Evolutionary conservation across 2,888 invertebrate genomes (phyloP), one percentile per base, ranked within the genome.

Genomic region (Meiosimyza platycephala): DNA sequence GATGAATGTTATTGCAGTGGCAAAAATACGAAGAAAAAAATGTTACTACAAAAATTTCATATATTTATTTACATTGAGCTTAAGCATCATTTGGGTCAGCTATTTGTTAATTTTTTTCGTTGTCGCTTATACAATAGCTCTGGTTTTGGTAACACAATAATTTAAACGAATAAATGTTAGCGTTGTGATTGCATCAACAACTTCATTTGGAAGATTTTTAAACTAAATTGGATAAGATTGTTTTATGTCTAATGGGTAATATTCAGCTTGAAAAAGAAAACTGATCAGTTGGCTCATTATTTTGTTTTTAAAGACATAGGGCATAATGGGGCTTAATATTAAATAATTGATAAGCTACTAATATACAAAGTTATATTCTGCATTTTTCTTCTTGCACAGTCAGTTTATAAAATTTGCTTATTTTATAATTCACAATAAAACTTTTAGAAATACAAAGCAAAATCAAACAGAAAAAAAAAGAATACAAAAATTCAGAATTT

Each of bases 1-100:
- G 84, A 84, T 84, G 83, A 84, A 84, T 83, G 84, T 80, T 79
- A 65, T 67, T 79, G 78, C 80, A 77, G 77, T 80, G 77, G 76
- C 74, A 72, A 72, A 72, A 63, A 74, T 72, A 73, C 68, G 71
- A 70, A 72, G 51, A 48, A 67, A 57, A 47, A 60, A 59, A 71
- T 15, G 57, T 40, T 13, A 47, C 54, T 15, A 47, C 16, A 62
- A 62, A 60, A 67, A 28, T 16, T 28, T 40, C 33, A 16, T 12
- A 60, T 54, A 70, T 50, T 33, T 60, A 28, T 33, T 28, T 47
- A 63, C 28, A 18, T 18, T 59, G 69, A 51, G 54, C 68, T 33
- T 50, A 60, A 51, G 59, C 52, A 33, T 59, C 28, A 59, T 50
- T 69, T 69, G 68, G 50, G 22, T 28, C 15, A 48, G 4, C 28